Conservation (phyloP, 64 coral and sea anemone species). For the Montipora sp. region DNA sequence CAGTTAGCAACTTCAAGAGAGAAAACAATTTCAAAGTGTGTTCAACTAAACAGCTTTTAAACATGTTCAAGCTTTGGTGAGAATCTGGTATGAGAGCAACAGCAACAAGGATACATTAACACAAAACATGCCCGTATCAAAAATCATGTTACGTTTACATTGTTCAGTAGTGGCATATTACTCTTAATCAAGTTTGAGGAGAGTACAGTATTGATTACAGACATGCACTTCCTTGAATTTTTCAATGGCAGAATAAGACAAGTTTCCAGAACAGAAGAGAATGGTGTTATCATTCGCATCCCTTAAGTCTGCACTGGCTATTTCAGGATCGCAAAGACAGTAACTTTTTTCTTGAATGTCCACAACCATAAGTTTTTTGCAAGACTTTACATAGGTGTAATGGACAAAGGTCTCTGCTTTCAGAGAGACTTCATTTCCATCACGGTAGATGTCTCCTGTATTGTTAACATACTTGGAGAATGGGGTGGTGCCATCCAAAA, state of each 20-base stretch:
- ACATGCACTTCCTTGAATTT: conserved; percentile 60
- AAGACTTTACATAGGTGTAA: conserved; percentile 59
- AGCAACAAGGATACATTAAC: no score
- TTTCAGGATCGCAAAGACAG: conserved; percentile 61
- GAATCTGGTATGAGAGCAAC: no score
- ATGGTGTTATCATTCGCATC: conserved; percentile 56
- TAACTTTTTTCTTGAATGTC: conserved; percentile 64
- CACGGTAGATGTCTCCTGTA: conserved; percentile 47
- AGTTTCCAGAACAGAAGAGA: conserved; percentile 70
- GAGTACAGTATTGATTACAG: conserved; percentile 60
- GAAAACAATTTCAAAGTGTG: no score
- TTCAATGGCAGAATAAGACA: conserved; percentile 27
- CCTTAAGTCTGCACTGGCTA: background rate
- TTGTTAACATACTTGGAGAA: conserved; percentile 74
- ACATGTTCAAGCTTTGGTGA: no score
- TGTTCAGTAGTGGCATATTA: background rate
- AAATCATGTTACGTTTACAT: background rate
- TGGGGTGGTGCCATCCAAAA: conserved; percentile 41
- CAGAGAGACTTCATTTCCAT: conserved; percentile 31
- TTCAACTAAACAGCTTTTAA: no score
- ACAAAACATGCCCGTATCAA: background rate
- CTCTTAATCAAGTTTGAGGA: conserved; percentile 23
- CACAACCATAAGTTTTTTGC: conserved; percentile 70
- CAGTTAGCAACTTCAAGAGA: no score
- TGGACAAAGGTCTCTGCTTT: conserved; percentile 67